These are phyloP conservation scores for Turnix velox DNA, from an alignment of 2,113 vertebrate genomes.

Conservation along the genomic window DNA sequence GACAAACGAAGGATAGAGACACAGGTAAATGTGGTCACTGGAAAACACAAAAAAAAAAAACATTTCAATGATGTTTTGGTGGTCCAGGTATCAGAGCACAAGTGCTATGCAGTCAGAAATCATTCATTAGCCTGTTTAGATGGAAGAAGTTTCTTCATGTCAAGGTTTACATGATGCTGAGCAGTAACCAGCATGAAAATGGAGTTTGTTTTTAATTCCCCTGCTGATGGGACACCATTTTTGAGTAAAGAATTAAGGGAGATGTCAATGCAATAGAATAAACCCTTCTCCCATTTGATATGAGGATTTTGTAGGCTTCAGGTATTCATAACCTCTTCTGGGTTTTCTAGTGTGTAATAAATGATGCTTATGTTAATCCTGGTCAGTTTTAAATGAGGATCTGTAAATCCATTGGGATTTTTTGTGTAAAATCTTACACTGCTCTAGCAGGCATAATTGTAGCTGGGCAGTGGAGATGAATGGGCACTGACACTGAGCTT, in stretches of 20 bases:
- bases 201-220: not conserved
- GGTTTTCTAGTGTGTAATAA: not conserved
- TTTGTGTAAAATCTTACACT: not conserved
- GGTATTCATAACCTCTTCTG: not conserved
- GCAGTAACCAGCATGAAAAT: not conserved
- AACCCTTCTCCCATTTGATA: not conserved
- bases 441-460: not conserved
- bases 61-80: not conserved
- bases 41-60: not conserved
- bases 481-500: not conserved
- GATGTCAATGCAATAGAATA: not conserved
- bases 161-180: not conserved
- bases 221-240: not conserved
- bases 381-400: not conserved
- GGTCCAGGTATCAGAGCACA: not conserved
- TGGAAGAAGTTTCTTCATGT: not conserved
- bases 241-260: not conserved
- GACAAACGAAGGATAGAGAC: not conserved
- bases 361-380: not conserved
- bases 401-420: rapidly evolving
- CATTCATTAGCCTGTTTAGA: not conserved
- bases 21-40: not conserved
- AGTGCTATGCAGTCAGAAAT: not conserved
- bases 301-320: not conserved
- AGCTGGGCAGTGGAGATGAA: not conserved